Conservation (phyloP, 1,140 invertebrate species). For the Neodiprion lecontei region DNA sequence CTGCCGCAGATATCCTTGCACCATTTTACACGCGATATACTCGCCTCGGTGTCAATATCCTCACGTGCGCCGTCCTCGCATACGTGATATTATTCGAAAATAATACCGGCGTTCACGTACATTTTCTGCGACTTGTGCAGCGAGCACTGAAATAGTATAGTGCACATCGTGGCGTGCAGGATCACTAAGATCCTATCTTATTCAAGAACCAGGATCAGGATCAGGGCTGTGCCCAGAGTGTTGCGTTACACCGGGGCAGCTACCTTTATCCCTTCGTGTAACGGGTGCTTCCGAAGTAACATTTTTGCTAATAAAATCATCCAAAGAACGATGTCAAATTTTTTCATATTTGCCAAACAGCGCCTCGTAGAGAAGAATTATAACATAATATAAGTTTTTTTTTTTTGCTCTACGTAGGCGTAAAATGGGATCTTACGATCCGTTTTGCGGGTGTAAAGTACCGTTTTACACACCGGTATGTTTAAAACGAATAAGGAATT, state of each 20-base stretch:
- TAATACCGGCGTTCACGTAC: too few species aligned
- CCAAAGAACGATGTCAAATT: neutral
- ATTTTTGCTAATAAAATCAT: neutral
- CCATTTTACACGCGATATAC: too few species aligned
- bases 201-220: constrained; percentile 51
- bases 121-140: too few species aligned
- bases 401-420: too few species aligned
- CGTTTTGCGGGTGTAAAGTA: too few species aligned
- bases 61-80: too few species aligned
- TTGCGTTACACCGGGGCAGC: constrained; percentile 51
- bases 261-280: constrained; percentile 55
- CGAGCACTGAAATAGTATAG: too few species aligned
- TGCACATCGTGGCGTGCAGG: constrained; percentile 17
- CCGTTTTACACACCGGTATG: too few species aligned
- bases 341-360: neutral
- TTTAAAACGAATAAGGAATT: too few species aligned
- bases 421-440: neutral
- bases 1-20: too few species aligned
- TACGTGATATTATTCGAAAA: too few species aligned
- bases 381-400: neutral
- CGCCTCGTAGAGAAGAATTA: neutral
- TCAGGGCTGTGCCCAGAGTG: constrained; percentile 34
- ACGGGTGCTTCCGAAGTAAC: constrained; percentile 38
- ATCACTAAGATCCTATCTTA: constrained; percentile 50
- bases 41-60: too few species aligned